Base-by-base conservation (phyloP, 2,888 invertebrate genomes). In the Tetanocera ferruginea region DNA sequence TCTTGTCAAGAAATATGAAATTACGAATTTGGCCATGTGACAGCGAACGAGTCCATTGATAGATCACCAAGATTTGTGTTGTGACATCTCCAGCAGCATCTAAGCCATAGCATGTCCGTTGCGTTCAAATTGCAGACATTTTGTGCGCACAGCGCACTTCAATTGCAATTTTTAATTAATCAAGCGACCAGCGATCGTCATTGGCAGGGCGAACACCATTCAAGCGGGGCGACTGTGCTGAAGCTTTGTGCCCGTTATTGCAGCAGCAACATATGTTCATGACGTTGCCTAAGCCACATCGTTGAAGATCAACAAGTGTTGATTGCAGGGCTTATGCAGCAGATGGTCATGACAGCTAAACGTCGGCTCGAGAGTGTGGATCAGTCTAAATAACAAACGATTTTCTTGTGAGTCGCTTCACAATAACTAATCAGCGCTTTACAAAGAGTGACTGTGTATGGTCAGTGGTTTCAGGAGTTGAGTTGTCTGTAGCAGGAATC, bases 21-120 rank as follows among this genome's bases (percentile, higher is more conserved):
- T 11, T 43, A 72, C 77, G 67, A 51, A 77, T 77, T 77, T 77
- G 77, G 77, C 55, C 51, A 55, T 66, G 77, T 49, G 57, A 76
- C 67, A 25, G 28, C 28, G 64, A 51, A 64, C 64, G 64, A 51
- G 51, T 31, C 17, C 57, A 51, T 23, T 75, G 72, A 72, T 55
- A 62, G 73, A 62, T 71, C 34, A 62, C 23, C 70, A 52, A 49
- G 51, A 66, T 52, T 51, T 76, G 57, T 57, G 37, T 67, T 66
- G 8, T 67, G 43, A 49, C 28, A 60, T 49, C 28, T 37, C n/a
- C 17, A 60, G 51, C 23, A 34, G n/a, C 43, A 43, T 43, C 43
- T 14, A 43, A 43, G 43, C 1, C 43, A 14, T 11, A 43, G 43
- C 43, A 43, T 43, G 43, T 43, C 43, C 43, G 14, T 43, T 43